Percentiles rank a stretch among this genome's conserved stretches.
Evolutionary conservation across 2,797 vertebrate genomes (phyloP).

Genomic region (Manis crassicaudata): DNA sequence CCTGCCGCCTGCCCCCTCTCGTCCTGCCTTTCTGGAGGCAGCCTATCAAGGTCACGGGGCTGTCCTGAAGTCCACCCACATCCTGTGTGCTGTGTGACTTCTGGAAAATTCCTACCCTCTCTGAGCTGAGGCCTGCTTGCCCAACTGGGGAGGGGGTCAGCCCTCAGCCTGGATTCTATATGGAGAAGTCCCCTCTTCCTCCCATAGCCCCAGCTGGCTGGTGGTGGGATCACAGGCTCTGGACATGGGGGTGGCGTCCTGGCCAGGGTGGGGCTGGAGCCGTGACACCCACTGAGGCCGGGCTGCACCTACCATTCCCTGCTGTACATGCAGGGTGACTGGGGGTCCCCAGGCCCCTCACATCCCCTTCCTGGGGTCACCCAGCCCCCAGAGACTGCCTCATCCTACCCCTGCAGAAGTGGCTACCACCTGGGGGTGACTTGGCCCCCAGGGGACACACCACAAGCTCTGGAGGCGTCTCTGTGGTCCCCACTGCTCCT

Average conservation of each 20-base stretch:
- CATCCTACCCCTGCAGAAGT: no score
- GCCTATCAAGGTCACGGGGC: background rate
- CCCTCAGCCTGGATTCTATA: background rate
- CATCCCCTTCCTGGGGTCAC: background rate
- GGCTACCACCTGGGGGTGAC: background rate
- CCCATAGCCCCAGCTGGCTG: rapidly evolving
- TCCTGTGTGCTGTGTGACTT: background rate
- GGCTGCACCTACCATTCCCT: background rate
- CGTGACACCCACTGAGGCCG: background rate
- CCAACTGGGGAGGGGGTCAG: background rate
- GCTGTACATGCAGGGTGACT: background rate
- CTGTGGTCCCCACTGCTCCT: rapidly evolving
- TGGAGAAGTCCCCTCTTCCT: rapidly evolving
- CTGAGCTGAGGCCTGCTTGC: background rate
- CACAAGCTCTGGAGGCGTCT: background rate
- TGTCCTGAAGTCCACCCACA: background rate
- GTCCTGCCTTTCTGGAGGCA: background rate
- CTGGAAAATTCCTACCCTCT: background rate
- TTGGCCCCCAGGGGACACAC: rapidly evolving
- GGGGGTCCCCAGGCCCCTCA: background rate
- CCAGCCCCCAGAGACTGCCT: background rate
- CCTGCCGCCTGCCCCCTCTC: background rate
- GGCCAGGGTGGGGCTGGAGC: rapidly evolving
- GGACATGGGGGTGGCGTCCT: background rate
- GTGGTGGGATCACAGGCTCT: background rate